Evolutionary conservation across 2,113 vertebrate species (phyloP), one percentile per base, ranked within the genome.

Genomic region (Fregetta grallaria): DNA sequence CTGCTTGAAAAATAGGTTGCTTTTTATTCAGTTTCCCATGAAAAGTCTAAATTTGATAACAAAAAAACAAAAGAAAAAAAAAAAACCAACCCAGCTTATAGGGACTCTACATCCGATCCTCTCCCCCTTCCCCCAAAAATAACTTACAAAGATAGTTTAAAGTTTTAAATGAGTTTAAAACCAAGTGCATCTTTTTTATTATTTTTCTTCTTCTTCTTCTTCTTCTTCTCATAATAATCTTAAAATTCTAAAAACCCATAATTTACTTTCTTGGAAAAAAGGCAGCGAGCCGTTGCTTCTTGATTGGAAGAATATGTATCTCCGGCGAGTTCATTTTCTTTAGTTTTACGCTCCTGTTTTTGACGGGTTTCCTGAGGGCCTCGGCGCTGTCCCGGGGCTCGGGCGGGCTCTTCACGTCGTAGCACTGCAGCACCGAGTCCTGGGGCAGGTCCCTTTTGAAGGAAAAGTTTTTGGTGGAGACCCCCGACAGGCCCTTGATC

Each of bases 261-360:
- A 97, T 98, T 99, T 98, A 99, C 98, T 99, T 99, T 98, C 99
- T 99, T 95, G 99, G 99, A 80, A 99, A 99, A 98, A 99, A 99
- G 63, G 99, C 99, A 74, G 99, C 98, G 9, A 99, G 98, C 96
- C 99, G 98, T 98, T 99, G 99, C 98, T 99, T 99, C 98, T 99
- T 99, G 97, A 99, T 99, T 50, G 99, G 99, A 79, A 99, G 99
- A 97, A 99, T 99, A 90, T 99, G 99, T 97, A 99, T 99, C 98
- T 99, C 99, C 82, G 99, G 99, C 27, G 99, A 99, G 98, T 99
- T 99, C 98, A 99, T 98, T 98, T 99, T 99, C 98, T 99, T 99
- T 98, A 99, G 98, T 97, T 99, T 99, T 98, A 99, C 99, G 38
- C 98, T 99, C 97, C 99, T 98, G 97, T 97, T 99, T 98, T 99